These are phyloP conservation scores for Trogon surrucura DNA, from an alignment of 2,113 vertebrate genomes.

Conservation along the genomic window DNA sequence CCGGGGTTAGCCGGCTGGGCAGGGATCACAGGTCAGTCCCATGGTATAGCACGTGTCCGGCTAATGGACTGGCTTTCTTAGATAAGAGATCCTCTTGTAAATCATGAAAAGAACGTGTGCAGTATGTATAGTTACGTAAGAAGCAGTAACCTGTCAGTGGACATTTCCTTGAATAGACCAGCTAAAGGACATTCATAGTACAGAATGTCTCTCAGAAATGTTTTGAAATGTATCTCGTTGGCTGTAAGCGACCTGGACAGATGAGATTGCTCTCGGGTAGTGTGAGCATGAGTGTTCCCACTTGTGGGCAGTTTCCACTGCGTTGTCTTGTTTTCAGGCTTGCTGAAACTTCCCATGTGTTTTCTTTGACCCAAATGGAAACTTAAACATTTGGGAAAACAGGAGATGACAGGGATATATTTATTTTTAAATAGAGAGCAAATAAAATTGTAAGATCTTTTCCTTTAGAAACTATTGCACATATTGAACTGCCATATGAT, in stretches of 20 bases:
- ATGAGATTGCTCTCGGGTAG: background rate
- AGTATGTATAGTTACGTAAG: background rate
- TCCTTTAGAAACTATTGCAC: background rate
- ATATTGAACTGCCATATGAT: background rate
- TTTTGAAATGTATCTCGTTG: background rate
- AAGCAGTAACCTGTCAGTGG: background rate
- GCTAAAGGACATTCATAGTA: background rate
- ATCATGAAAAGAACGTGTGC: background rate
- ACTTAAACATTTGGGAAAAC: background rate
- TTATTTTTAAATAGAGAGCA: background rate
- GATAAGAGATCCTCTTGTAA: background rate
- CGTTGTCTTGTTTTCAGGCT: background rate
- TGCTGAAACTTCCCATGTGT: background rate
- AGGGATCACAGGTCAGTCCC: constrained; percentile 71
- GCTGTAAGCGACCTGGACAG: background rate
- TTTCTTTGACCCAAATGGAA: background rate
- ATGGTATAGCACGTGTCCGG: constrained; percentile 63
- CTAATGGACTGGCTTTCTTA: background rate
- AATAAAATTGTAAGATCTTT: background rate
- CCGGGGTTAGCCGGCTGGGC: constrained; percentile 4
- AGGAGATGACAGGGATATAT: background rate
- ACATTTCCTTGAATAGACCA: background rate
- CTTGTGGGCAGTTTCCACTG: background rate
- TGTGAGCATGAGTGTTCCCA: background rate
- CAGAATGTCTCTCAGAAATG: background rate